Evolutionary conservation across 1,140 invertebrate species (phyloP).

Genomic region (Drosophila burlai): DNA sequence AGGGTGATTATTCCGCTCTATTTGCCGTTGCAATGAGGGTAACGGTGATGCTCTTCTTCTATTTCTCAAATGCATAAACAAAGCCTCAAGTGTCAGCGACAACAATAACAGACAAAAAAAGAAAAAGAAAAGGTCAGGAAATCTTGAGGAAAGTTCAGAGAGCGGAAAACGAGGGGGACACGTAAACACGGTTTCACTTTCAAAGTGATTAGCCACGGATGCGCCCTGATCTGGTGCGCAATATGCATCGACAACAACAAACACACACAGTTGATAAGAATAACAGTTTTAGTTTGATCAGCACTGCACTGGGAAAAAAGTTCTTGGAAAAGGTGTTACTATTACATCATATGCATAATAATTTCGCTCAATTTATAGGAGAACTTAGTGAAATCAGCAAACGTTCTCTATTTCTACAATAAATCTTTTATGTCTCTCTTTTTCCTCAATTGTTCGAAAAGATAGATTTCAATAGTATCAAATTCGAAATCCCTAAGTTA

Average conservation of each 20-base stretch:
- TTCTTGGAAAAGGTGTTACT: too few relatives aligned
- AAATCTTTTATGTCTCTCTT: too few relatives aligned
- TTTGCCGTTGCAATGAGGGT: neutral
- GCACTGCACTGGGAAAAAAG: slow-evolving; percentile 2
- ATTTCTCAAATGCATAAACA: slow-evolving; percentile 43
- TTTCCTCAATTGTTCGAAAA: too few relatives aligned
- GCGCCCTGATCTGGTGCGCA: slow-evolving; percentile 64
- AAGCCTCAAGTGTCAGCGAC: slow-evolving; percentile 46
- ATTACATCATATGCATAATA: too few relatives aligned
- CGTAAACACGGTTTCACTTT: slow-evolving; percentile 81
- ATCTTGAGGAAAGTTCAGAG: slow-evolving; percentile 31
- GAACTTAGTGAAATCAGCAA: too few relatives aligned
- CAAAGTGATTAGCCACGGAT: slow-evolving; percentile 79
- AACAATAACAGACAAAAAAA: slow-evolving; percentile 40
- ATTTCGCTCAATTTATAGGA: too few relatives aligned
- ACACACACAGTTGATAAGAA: slow-evolving; percentile 58
- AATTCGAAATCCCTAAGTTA: too few relatives aligned
- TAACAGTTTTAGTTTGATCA: slow-evolving; percentile 42
- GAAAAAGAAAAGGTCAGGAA: slow-evolving; percentile 45
- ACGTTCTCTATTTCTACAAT: too few relatives aligned
- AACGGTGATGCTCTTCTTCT: slow-evolving; percentile 2
- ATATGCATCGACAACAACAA: slow-evolving; percentile 51
- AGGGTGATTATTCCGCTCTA: neutral
- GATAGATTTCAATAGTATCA: too few relatives aligned
- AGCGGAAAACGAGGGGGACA: slow-evolving; percentile 66